Evolutionary conservation across 2,888 invertebrate genomes (phyloP).

Genomic region (Lysandra bellargus): DNA sequence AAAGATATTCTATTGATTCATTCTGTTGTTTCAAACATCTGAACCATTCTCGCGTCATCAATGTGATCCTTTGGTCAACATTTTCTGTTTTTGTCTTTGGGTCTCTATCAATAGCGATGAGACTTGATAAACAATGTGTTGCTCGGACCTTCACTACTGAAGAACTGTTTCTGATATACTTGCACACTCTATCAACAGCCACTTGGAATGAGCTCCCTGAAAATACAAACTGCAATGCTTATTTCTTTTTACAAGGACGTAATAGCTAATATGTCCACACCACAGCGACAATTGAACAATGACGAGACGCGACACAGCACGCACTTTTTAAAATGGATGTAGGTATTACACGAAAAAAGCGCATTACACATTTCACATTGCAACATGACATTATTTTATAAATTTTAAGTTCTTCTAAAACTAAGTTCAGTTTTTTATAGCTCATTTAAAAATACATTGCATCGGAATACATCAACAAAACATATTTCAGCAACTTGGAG

Average conservation of each 20-base stretch:
- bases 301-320: no score
- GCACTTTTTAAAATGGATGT: no score
- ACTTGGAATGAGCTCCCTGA: slow-evolving; percentile 65
- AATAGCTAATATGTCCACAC: no score
- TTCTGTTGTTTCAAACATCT: slow-evolving; percentile 60
- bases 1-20: slow-evolving; percentile 82
- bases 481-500: neutral
- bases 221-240: slow-evolving; percentile 38
- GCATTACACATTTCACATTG: no score
- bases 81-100: slow-evolving; percentile 59
- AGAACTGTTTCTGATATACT: slow-evolving; percentile 81
- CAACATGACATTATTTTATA: no score
- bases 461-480: no score
- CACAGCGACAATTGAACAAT: no score
- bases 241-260: neutral
- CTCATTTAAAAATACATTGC: no score
- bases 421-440: no score
- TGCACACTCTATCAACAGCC: slow-evolving; percentile 81
- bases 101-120: slow-evolving; percentile 75
- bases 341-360: no score
- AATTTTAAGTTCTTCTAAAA: no score
- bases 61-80: slow-evolving; percentile 67
- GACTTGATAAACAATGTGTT: slow-evolving; percentile 82
- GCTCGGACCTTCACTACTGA: slow-evolving; percentile 85
- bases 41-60: slow-evolving; percentile 78